Evolutionary conservation across 2,113 vertebrate genomes (phyloP).

Genomic region (Tor tambroides): DNA sequence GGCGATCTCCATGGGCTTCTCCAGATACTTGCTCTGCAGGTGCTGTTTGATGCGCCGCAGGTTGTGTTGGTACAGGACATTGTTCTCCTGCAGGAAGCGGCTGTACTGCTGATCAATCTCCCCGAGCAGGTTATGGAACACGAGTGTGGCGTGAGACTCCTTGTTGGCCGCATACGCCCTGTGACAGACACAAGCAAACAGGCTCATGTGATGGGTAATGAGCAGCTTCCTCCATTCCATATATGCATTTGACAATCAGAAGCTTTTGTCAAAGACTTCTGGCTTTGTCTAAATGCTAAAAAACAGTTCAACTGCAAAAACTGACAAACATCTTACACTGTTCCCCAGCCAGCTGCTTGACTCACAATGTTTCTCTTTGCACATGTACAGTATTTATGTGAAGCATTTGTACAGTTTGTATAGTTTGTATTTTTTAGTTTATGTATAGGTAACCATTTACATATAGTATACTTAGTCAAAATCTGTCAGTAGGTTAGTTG

Average conservation of each 20-base stretch:
- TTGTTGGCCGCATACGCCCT: conserved; percentile 98
- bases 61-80: conserved; percentile 98
- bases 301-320: neutral
- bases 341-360: no score
- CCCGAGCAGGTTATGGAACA: conserved; percentile 97
- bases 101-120: conserved; percentile 99
- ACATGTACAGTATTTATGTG: no score
- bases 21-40: conserved; percentile 96
- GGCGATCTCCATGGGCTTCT: conserved; percentile 98
- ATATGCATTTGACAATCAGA: neutral
- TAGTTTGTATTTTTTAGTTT: no score
- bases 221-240: neutral
- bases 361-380: no score
- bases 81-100: conserved; percentile 97
- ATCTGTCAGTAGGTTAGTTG: no score
- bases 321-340: no score
- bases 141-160: conserved; percentile 95
- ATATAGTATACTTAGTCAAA: no score
- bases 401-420: no score
- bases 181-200: neutral
- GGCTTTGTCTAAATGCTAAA: neutral
- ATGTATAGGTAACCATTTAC: no score
- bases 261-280: neutral
- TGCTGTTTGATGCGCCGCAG: conserved; percentile 97
- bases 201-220: neutral